Evolutionary conservation across 1,140 invertebrate species (phyloP).

Genomic region (Spodoptera frugiperda): DNA sequence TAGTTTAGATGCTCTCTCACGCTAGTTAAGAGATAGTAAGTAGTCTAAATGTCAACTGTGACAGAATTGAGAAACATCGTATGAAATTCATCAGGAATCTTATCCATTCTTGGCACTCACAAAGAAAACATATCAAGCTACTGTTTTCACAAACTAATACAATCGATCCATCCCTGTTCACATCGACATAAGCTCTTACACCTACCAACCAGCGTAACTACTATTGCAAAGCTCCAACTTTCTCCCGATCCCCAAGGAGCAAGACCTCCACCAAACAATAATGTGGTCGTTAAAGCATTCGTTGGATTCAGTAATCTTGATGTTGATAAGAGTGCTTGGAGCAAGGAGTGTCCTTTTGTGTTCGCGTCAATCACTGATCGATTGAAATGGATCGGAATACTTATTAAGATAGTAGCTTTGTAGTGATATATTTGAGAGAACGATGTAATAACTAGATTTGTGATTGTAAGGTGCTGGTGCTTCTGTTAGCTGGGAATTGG

Average conservation of each 20-base stretch:
- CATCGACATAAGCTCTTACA: conserved; percentile 37
- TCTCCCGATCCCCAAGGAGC: neutral
- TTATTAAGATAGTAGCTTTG: conserved; percentile 43
- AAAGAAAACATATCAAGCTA: too few relatives aligned
- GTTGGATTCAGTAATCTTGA: conserved; percentile 49
- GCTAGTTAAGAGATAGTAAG: too few relatives aligned
- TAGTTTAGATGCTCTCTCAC: too few relatives aligned
- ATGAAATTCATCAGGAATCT: too few relatives aligned
- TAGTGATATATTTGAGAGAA: conserved; percentile 26
- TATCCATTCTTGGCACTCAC: too few relatives aligned
- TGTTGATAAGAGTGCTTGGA: conserved; percentile 51
- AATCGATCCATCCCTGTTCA: conserved; percentile 36
- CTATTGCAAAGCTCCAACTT: conserved; percentile 3
- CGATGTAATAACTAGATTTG: neutral
- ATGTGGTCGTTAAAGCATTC: conserved; percentile 39
- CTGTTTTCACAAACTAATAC: too few relatives aligned
- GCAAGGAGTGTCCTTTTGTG: conserved; percentile 59
- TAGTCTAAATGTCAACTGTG: too few relatives aligned
- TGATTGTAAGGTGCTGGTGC: neutral
- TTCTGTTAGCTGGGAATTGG: too few relatives aligned
- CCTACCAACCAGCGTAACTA: conserved; percentile 23
- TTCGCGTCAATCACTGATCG: conserved; percentile 59
- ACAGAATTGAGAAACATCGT: too few relatives aligned
- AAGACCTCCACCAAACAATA: conserved; percentile 28
- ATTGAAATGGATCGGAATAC: conserved; percentile 51